phyloP scores from a whole-genome alignment of 1,140 invertebrate genomes.

The Tribolium castaneum region DNA sequence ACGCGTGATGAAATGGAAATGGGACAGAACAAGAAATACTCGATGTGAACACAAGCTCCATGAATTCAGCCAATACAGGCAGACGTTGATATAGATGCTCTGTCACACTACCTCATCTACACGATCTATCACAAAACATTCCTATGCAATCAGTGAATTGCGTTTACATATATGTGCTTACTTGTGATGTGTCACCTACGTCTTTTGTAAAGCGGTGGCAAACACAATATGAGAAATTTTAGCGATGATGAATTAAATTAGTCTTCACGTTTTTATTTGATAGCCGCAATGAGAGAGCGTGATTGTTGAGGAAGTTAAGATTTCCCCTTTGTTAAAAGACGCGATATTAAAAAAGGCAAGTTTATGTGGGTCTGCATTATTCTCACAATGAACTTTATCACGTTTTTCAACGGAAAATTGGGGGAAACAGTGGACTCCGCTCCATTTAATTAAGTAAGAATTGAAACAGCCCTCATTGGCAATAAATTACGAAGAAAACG shows the following conservation, averaged over 20 bases:
- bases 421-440: not conserved
- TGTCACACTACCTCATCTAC: not conserved
- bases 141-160: not conserved
- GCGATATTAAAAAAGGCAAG: conserved; percentile 20
- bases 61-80: not conserved
- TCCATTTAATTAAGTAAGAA: conserved; percentile 33
- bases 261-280: not conserved
- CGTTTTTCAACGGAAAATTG: conserved; percentile 9
- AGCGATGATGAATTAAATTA: not conserved
- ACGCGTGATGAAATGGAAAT: conserved; percentile 17
- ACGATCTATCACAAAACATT: not conserved
- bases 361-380: conserved; percentile 26
- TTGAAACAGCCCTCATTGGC: conserved; percentile 24
- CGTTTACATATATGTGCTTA: too few relatives aligned
- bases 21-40: not conserved
- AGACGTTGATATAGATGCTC: not conserved
- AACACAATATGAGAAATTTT: too few relatives aligned
- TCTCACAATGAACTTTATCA: conserved; percentile 23
- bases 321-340: conserved; percentile 17
- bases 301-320: conserved; percentile 4
- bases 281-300: not conserved
- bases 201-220: too few relatives aligned
- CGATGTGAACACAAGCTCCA: not conserved
- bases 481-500: conserved; percentile 23
- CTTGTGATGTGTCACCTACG: too few relatives aligned